phyloP scores from a whole-genome alignment of 2,797 vertebrate genomes.

The Bovichtus variegatus region DNA sequence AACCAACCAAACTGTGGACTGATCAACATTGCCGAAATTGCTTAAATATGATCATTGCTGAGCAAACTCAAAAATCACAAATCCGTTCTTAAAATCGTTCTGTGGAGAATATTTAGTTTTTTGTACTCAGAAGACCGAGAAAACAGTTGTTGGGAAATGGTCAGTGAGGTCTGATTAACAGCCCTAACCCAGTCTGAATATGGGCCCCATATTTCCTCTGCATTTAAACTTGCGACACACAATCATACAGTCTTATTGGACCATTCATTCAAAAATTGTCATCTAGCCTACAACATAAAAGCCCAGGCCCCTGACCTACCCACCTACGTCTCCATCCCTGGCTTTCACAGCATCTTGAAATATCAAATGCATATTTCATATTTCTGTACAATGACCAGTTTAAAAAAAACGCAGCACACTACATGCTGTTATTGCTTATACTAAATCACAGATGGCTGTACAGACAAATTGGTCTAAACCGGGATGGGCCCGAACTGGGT shows the following conservation, averaged over 20 bases:
- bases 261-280: slow-evolving; percentile 79
- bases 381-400: slow-evolving; percentile 65
- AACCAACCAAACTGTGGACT: no score
- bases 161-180: slow-evolving; percentile 48
- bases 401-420: slow-evolving; percentile 51
- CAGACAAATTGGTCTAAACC: slow-evolving; percentile 59
- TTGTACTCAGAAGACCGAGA: not conserved
- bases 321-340: slow-evolving; percentile 57
- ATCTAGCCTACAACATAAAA: slow-evolving; percentile 69
- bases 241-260: slow-evolving; percentile 77
- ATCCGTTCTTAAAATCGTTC: not conserved
- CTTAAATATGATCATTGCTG: no score
- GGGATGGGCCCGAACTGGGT: slow-evolving; percentile 32
- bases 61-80: not conserved
- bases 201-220: slow-evolving; percentile 57
- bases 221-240: slow-evolving; percentile 56
- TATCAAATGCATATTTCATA: slow-evolving; percentile 83
- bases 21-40: no score
- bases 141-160: slow-evolving; percentile 19
- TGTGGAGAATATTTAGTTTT: not conserved
- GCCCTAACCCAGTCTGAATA: slow-evolving; percentile 46
- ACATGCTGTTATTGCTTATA: slow-evolving; percentile 69
- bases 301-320: slow-evolving; percentile 65
- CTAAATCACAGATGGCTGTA: slow-evolving; percentile 72
- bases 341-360: slow-evolving; percentile 60